Percentiles rank a stretch among this genome's conserved stretches.
Evolutionary conservation across 1,140 invertebrate species (phyloP).

Genomic region (Spodoptera litura): DNA sequence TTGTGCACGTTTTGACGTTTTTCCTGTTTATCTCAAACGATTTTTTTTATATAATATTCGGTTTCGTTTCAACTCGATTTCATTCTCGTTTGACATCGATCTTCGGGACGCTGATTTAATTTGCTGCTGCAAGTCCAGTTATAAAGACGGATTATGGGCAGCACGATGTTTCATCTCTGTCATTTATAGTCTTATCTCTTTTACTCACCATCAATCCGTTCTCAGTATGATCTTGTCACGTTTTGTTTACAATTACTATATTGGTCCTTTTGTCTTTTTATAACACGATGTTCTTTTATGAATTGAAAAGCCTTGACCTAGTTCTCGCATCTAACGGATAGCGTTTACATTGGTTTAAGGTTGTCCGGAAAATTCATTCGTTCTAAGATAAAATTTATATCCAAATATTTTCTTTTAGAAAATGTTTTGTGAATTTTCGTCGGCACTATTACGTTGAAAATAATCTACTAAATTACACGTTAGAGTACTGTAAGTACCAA

Average conservation of each 20-base stretch:
- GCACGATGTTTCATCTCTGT: not conserved
- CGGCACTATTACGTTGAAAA: not conserved
- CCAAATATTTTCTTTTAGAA: not conserved
- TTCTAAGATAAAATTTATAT: not conserved
- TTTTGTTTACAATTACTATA: no score
- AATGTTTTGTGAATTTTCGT: not conserved
- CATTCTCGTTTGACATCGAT: not conserved
- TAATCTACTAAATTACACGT: slow-evolving; percentile 2
- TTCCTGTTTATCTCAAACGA: slow-evolving; percentile 1
- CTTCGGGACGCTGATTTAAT: not conserved
- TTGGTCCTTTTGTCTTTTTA: not conserved
- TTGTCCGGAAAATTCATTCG: no score
- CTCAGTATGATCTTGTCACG: not conserved
- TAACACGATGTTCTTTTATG: not conserved
- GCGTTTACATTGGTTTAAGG: no score
- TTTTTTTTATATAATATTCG: slow-evolving; percentile 8
- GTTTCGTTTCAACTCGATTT: slow-evolving; percentile 3
- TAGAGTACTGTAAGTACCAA: slow-evolving; percentile 2
- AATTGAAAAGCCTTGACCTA: not conserved
- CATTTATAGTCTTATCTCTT: not conserved
- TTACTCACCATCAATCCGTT: not conserved
- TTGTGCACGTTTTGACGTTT: slow-evolving; percentile 10
- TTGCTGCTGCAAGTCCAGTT: not conserved
- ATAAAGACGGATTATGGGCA: not conserved
- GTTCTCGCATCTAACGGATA: not conserved